These are phyloP conservation scores for Sebastes diaconus DNA, from an alignment of 2,797 vertebrate genomes.

Conservation along the genomic window DNA sequence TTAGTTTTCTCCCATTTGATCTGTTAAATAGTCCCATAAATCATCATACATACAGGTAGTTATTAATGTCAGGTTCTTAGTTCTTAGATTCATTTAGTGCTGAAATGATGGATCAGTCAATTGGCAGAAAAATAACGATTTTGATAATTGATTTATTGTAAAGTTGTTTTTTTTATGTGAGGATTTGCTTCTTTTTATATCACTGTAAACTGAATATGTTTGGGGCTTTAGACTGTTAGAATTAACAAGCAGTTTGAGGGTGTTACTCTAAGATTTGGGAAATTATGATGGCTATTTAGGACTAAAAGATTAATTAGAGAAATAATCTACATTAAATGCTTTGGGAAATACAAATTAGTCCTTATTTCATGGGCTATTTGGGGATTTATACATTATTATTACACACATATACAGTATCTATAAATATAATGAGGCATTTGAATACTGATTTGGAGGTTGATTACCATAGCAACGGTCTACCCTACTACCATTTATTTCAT, in stretches of 20 bases:
- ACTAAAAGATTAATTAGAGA: not conserved
- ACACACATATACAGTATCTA: too few relatives aligned
- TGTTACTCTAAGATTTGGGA: not conserved
- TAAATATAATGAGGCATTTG: too few relatives aligned
- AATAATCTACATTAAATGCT: not conserved
- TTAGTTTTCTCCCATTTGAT: not conserved
- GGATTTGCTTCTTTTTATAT: not conserved
- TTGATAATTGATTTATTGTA: not conserved
- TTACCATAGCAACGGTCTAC: too few relatives aligned
- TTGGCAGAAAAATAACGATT: not conserved
- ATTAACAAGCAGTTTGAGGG: not conserved
- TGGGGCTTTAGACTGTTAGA: not conserved
- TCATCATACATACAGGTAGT: not conserved
- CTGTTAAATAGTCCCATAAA: not conserved
- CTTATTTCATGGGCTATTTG: too few relatives aligned
- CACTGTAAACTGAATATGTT: not conserved
- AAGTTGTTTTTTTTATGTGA: not conserved
- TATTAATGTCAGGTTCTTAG: not conserved
- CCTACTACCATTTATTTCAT: not conserved
- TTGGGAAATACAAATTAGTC: not conserved
- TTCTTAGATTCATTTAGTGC: not conserved
- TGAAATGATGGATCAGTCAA: not conserved
- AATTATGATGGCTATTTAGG: not conserved
- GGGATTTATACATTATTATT: too few relatives aligned
- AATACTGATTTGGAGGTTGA: too few relatives aligned